phyloP scores from a whole-genome alignment of 37 sponge, comb jelly and placozoan genomes.

The Halisarca cf. caerulea region DNA sequence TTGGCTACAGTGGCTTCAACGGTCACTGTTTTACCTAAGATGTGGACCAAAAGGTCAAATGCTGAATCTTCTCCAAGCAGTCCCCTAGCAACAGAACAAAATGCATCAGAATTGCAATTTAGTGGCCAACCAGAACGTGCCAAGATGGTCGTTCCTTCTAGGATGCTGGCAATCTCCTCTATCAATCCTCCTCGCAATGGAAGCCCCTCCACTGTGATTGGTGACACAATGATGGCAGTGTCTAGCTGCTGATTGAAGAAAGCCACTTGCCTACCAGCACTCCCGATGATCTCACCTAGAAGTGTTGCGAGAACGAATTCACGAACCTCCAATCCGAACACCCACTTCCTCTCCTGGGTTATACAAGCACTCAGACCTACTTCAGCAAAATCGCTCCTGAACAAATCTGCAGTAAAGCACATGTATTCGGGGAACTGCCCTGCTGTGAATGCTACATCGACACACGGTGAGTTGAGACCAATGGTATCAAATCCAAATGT shows the following conservation, averaged over 20 bases:
- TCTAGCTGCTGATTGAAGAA: constrained; percentile 16
- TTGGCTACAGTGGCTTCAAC: background rate
- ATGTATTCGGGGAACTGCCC: background rate
- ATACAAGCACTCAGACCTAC: background rate
- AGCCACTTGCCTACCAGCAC: background rate
- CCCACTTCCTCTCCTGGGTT: background rate
- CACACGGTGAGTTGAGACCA: background rate
- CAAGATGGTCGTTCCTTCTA: background rate
- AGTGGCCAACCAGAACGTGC: background rate
- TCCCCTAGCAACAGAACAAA: constrained; percentile 13
- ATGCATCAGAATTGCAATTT: constrained; percentile 9
- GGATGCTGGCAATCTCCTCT: background rate
- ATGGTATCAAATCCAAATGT: background rate
- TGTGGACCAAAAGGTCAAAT: constrained; percentile 1
- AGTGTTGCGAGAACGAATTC: constrained; percentile 2
- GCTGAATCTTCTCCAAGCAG: constrained; percentile 27
- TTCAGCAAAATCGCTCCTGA: background rate
- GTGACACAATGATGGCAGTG: constrained; percentile 6
- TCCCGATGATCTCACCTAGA: background rate
- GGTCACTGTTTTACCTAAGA: background rate
- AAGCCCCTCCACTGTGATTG: background rate
- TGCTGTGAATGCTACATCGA: background rate
- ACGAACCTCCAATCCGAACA: constrained; percentile 1
- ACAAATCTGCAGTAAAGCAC: constrained; percentile 3
- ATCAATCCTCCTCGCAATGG: background rate